Conservation (phyloP, 2,888 invertebrate species). For the Clunio marinus region DNA sequence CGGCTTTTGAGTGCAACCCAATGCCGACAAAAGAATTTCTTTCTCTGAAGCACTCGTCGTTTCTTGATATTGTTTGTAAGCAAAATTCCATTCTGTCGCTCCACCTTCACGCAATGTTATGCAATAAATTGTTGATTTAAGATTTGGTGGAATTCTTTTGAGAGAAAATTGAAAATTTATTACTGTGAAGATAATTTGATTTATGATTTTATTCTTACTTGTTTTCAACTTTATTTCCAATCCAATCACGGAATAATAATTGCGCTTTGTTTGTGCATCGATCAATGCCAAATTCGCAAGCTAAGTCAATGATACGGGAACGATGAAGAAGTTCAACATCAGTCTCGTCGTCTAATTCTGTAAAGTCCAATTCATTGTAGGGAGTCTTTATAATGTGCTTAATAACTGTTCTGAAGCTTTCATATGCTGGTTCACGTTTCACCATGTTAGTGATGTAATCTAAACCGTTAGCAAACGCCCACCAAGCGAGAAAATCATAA, state of each 20-base stretch:
- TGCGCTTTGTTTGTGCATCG: constrained; percentile 54
- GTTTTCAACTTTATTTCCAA: constrained; percentile 52
- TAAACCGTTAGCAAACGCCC: constrained; percentile 57
- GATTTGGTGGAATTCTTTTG: constrained; percentile 59
- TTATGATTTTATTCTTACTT: constrained; percentile 49
- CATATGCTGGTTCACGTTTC: constrained; percentile 57
- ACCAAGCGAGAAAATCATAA: constrained; percentile 60
- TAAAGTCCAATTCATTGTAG: constrained; percentile 52
- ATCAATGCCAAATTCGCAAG: constrained; percentile 55
- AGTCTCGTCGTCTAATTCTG: constrained; percentile 53
- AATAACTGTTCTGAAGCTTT: constrained; percentile 54
- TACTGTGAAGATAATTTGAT: background rate
- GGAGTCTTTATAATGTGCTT: constrained; percentile 50
- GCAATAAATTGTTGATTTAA: constrained; percentile 62
- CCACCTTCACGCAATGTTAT: constrained; percentile 61
- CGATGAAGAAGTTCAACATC: constrained; percentile 55
- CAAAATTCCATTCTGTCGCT: constrained; percentile 64
- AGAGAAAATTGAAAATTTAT: no score
- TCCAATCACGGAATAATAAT: constrained; percentile 54
- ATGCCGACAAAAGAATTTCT: constrained; percentile 55
- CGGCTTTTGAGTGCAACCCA: constrained; percentile 56
- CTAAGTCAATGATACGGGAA: constrained; percentile 54
- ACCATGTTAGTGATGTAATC: constrained; percentile 58
- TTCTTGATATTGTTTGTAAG: constrained; percentile 53
- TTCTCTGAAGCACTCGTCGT: constrained; percentile 59